Evolutionary conservation across 2,797 vertebrate genomes (phyloP).

Genomic region (Malurus splendens): DNA sequence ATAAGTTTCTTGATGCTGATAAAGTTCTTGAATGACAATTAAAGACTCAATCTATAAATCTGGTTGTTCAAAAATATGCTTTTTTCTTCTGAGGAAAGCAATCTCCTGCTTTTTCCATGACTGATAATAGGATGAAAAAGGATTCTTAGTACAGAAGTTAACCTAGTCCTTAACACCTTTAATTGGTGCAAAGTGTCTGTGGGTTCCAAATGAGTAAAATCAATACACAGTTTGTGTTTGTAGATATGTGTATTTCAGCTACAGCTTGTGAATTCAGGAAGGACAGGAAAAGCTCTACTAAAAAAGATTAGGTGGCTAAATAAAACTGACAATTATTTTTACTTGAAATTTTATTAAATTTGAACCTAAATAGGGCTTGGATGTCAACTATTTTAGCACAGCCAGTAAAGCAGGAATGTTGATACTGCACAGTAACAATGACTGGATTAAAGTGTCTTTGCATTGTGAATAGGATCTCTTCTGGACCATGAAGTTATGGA

Average conservation of each 20-base stretch:
- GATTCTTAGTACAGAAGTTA: neutral
- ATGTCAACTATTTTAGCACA: neutral
- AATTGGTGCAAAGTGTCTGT: neutral
- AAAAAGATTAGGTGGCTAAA: neutral
- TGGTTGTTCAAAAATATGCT: neutral
- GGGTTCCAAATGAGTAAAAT: neutral
- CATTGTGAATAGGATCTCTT: conserved; percentile 16
- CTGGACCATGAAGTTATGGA: conserved; percentile 8
- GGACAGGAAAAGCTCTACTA: neutral
- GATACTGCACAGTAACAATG: neutral
- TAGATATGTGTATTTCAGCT: neutral
- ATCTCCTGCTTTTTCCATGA: neutral
- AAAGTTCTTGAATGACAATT: neutral
- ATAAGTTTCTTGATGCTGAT: neutral
- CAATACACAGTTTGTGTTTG: neutral
- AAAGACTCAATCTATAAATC: neutral
- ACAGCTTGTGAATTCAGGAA: neutral
- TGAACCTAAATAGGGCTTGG: neutral
- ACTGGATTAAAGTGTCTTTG: conserved; percentile 32
- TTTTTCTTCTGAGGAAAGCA: neutral
- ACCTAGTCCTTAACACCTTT: neutral
- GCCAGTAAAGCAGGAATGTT: conserved; percentile 14
- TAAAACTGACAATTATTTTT: neutral
- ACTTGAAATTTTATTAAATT: neutral
- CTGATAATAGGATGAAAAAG: neutral